Conservation (phyloP, 2,113 vertebrate genomes). For the Oncorhynchus kisutch region DNA sequence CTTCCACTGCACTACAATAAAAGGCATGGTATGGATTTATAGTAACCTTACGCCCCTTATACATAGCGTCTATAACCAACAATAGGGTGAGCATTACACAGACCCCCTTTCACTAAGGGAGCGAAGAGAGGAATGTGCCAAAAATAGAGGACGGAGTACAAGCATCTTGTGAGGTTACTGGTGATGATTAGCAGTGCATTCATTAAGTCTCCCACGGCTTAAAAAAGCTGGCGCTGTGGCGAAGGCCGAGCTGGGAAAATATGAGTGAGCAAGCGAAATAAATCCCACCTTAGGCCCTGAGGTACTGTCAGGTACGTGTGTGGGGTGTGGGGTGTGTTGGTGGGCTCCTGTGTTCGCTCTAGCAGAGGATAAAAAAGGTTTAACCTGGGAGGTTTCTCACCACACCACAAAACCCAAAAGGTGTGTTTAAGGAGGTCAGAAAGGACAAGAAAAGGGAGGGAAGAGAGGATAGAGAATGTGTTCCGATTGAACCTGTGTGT, state of each 20-base stretch:
- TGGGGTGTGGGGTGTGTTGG: conserved; percentile 65
- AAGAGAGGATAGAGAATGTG: too few species aligned
- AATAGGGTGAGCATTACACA: too few species aligned
- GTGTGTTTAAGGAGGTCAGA: too few species aligned
- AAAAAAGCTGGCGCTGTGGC: conserved; percentile 25
- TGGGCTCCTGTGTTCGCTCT: conserved; percentile 54
- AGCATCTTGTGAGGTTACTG: conserved; percentile 32
- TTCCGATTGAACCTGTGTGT: too few species aligned
- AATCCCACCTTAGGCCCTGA: conserved; percentile 51
- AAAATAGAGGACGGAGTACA: not conserved
- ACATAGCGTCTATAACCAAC: too few species aligned
- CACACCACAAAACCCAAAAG: too few species aligned
- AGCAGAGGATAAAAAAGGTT: conserved; percentile 63
- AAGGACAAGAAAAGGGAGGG: too few species aligned
- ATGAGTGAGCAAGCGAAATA: conserved; percentile 38
- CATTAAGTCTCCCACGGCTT: conserved; percentile 12
- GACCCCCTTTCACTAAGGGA: too few species aligned
- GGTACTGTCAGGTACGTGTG: not conserved
- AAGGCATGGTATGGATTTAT: too few species aligned
- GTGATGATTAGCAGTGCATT: not conserved
- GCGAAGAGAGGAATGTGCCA: not conserved
- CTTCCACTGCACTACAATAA: too few species aligned
- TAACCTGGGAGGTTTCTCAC: conserved; percentile 56
- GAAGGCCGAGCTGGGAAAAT: conserved; percentile 37
- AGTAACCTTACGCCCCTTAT: not conserved